Base-by-base conservation (phyloP, 1,140 invertebrate genomes). In the Caenorhabditis latens region DNA sequence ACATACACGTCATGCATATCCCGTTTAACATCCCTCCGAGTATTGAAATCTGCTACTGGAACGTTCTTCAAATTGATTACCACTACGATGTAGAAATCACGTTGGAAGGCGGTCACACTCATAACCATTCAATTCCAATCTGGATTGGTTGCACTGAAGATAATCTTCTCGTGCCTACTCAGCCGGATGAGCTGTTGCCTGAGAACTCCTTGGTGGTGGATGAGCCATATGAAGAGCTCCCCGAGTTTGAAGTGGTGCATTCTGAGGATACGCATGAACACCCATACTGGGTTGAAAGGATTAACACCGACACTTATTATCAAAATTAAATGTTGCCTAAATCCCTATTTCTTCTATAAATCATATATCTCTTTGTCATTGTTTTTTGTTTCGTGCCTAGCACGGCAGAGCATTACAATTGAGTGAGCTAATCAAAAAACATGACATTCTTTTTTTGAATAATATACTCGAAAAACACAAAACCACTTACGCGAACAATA, bases 401-500 rank as follows among this genome's bases (percentile, higher is more conserved):
- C 55, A 24, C 13, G 48, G 21, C 61, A 46, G 24, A 32, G 42
- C 24, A 75, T 19, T 9, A 32, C 71, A 43, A 7, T 11, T 32
- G 61, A 82, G 2, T 32, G 32, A 32, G 32, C 32, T 32, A 32
- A 32, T 32, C 32, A 32, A 32, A 32, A 32, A 32, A 32, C 32
- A 32, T 32, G 32, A 32, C 32, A 32, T 32, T 32, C 32, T 32
- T 2, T 32, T 32, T 32, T 32, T 32, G 32, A 32, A 5, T 82
- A 48, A 50, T 53, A 53, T 11, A 8, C 11, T 53, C 9, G 11
- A 11, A 53, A 53, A 53, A 53, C 11, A 14, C 21, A 65, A 43
- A 65, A 48, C 48, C 21, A 86, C 86, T 82, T 57, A 86, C 86
- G 93, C 97, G 94, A 63, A 99, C 98, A 89, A 99, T 99, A 89